Base-by-base conservation (phyloP, 2,797 vertebrate species). In the Sorex maritimensis region DNA sequence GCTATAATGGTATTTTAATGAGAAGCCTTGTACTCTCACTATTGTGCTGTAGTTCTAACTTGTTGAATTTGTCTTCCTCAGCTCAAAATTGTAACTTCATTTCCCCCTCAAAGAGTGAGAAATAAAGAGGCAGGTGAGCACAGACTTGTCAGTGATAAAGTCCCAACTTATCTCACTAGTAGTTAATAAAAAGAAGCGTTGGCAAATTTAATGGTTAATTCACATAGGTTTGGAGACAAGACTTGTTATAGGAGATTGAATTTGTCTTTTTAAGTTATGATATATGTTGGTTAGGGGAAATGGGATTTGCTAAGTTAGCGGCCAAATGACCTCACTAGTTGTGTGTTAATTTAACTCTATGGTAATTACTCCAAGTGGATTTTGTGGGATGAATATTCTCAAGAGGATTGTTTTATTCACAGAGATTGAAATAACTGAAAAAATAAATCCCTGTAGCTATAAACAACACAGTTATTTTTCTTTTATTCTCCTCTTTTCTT, bases 211-310 rank as follows among this genome's bases (percentile, higher is more conserved):
- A 61, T 52, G 34, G 34, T 88, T 88, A 85, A 65, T n/a, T 81
- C 67, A 55, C 21, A 34, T 12, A 71, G n/a, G 2, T 58, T 63
- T 67, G 30, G 38, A 67, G 78, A 69, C 17, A 38, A 63, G 1
- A 10, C 82, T 86, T 88, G 19, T 88, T 91, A 86, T 15, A 86
- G 85, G 65, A 91, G 73, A 73, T 63, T 83, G 63, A 41, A 23
- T 83, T 90, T 90, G 69, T 83, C n/a, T 89, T 49, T 34, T 85
- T 90, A 92, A 77, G 19, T 73, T 90, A 69, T 73, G 72, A 90
- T 55, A 41, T 71, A 77, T 1, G 12, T 78, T 93, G 78, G 17
- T 38, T 67, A 38, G 26, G 6, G 26, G 63, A 90, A 90, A 52
- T 69, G 83, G 44, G 61, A 84, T 87, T 80, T 92, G 63, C 69